Percentiles rank a stretch among this genome's conserved stretches.
phyloP scores from a whole-genome alignment of 2,797 vertebrate genomes.

The Notolabrus celidotus region DNA sequence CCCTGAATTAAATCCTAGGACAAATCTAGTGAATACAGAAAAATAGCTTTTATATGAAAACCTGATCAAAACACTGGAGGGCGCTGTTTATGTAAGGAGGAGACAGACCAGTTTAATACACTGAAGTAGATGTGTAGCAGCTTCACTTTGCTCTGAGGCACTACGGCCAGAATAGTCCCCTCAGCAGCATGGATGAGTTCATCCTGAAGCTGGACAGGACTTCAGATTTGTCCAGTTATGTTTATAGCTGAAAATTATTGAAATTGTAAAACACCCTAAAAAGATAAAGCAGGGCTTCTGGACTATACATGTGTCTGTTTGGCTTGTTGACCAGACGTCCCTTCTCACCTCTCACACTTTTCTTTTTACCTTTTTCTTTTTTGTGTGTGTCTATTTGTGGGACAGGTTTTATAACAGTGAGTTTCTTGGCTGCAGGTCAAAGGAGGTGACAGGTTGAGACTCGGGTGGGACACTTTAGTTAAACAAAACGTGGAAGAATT shows the following conservation, averaged over 20 bases:
- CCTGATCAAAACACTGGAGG: slow-evolving; percentile 52
- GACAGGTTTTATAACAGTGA: slow-evolving; percentile 52
- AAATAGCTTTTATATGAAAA: background rate
- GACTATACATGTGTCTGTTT: background rate
- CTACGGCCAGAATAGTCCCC: slow-evolving; percentile 14
- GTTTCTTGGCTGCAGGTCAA: slow-evolving; percentile 59
- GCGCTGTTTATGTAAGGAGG: slow-evolving; percentile 41
- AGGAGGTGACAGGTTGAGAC: slow-evolving; percentile 73
- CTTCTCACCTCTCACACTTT: slow-evolving; percentile 27
- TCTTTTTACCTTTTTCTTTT: slow-evolving; percentile 44
- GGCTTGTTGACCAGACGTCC: slow-evolving; percentile 20
- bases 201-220: background rate
- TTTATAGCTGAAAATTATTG: background rate
- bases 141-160: slow-evolving; percentile 1
- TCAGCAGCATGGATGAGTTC: slow-evolving; percentile 13
- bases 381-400: slow-evolving; percentile 3
- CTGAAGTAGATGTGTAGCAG: background rate
- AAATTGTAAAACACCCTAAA: slow-evolving; percentile 8
- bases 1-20: too few species aligned
- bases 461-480: slow-evolving; percentile 69
- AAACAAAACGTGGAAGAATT: slow-evolving; percentile 80
- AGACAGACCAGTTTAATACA: background rate
- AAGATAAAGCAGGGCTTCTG: slow-evolving; percentile 1
- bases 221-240: slow-evolving; percentile 2
- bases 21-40: too few species aligned